Evolutionary conservation across 2,113 vertebrate species (phyloP).

Genomic region (Trochalopteron elliotii): DNA sequence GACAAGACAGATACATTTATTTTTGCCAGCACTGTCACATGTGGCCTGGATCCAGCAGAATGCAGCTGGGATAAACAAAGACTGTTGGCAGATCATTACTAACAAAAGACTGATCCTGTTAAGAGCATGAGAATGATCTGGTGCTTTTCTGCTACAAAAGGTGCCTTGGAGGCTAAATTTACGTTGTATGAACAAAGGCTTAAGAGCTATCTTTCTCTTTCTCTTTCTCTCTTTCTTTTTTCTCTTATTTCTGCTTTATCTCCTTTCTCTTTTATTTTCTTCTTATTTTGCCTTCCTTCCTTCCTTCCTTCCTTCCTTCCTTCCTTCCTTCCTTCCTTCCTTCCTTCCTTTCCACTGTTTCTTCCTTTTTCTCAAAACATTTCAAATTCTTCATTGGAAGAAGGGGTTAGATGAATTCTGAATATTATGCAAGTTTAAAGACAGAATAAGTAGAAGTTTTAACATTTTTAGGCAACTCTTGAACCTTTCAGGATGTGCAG

Average conservation of each 20-base stretch:
- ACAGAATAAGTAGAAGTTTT: neutral
- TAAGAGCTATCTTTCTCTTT: rapidly evolving
- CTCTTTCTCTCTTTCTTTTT: rapidly evolving
- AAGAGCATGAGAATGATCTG: neutral
- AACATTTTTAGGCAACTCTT: neutral
- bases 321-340: too few relatives aligned
- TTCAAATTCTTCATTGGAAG: neutral
- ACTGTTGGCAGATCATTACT: neutral
- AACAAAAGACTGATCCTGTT: neutral
- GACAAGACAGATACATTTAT: neutral
- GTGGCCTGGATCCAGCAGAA: neutral
- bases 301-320: neutral
- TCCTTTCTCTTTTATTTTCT: too few relatives aligned
- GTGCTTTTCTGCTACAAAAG: neutral
- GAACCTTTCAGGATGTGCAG: neutral
- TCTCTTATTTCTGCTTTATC: neutral
- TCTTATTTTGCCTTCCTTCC: neutral
- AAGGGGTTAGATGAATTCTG: neutral
- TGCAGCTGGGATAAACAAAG: neutral
- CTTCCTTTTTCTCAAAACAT: neutral
- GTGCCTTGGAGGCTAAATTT: neutral
- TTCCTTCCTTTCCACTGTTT: too few relatives aligned
- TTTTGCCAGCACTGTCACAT: neutral
- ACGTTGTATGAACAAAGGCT: rapidly evolving
- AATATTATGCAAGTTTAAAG: neutral